phyloP scores from a whole-genome alignment of 1,140 invertebrate species.

The Antheraea pernyi region DNA sequence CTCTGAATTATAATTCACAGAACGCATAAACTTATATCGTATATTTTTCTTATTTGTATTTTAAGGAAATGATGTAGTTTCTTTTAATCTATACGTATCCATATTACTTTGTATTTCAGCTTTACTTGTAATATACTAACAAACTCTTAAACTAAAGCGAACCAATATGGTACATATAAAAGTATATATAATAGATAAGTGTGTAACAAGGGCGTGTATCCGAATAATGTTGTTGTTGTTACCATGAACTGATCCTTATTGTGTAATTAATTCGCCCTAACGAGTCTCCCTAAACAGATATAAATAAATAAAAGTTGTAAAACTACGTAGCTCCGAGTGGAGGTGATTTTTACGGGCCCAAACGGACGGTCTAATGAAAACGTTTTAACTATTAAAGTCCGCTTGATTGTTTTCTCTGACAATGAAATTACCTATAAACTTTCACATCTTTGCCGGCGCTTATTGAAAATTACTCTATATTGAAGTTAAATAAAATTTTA shows the following conservation, averaged over 20 bases:
- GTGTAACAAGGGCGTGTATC: not conserved
- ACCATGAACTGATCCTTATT: conserved; percentile 11
- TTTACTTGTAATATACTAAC: too few species aligned
- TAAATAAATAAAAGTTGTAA: conserved; percentile 50
- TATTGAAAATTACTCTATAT: not conserved
- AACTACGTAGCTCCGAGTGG: conserved; percentile 44
- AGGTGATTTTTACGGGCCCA: conserved; percentile 49
- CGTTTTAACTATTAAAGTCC: conserved; percentile 60
- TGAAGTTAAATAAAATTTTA: not conserved
- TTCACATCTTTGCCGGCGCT: conserved; percentile 5
- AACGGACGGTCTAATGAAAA: conserved; percentile 51
- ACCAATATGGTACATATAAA: too few species aligned
- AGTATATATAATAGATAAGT: too few species aligned
- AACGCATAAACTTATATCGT: too few species aligned
- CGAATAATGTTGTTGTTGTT: not conserved
- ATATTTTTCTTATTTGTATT: too few species aligned
- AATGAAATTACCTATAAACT: conserved; percentile 16
- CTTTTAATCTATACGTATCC: too few species aligned
- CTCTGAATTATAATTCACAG: too few species aligned
- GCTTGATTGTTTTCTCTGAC: conserved; percentile 56
- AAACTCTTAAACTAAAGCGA: too few species aligned
- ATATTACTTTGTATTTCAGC: too few species aligned
- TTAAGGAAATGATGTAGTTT: too few species aligned
- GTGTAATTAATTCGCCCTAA: conserved; percentile 30
- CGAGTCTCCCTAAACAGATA: conserved; percentile 42